A percentile compares a stretch with the other conserved stretches of the same genome.
Evolutionary conservation across 2,797 vertebrate genomes (phyloP).

Genomic region (Ambastaia sidthimunki): DNA sequence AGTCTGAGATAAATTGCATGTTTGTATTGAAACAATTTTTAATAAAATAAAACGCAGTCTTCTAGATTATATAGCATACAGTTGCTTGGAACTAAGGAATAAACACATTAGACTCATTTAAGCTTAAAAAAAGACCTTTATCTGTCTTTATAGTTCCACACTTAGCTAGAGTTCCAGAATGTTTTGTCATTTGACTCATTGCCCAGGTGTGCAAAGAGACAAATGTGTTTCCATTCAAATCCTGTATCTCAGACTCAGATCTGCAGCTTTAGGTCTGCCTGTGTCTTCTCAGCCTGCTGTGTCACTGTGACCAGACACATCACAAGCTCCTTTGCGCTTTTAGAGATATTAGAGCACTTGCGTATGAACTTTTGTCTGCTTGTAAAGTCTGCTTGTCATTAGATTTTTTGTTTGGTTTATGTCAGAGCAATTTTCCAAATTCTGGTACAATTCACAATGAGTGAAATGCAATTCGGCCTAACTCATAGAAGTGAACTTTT

Average conservation of each 20-base stretch:
- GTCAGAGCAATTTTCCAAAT: not conserved
- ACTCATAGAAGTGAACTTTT: not conserved
- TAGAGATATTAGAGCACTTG: slow-evolving; percentile 34
- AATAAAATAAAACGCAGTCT: slow-evolving; percentile 1
- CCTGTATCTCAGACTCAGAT: slow-evolving; percentile 37
- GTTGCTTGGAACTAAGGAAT: not conserved
- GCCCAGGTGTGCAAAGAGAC: not conserved
- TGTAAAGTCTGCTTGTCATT: not conserved
- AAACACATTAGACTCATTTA: not conserved
- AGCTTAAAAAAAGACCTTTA: not conserved
- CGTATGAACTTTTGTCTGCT: not conserved
- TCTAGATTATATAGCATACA: not conserved
- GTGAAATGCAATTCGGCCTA: not conserved
- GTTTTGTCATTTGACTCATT: slow-evolving; percentile 1
- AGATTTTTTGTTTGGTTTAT: not conserved
- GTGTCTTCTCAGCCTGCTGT: slow-evolving; percentile 38
- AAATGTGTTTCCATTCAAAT: slow-evolving; percentile 6
- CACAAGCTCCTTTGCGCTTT: slow-evolving; percentile 43
- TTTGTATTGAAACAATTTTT: slow-evolving; percentile 10
- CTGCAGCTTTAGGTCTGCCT: slow-evolving; percentile 33
- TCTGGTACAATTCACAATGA: too few species aligned
- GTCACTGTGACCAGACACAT: slow-evolving; percentile 52
- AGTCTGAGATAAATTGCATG: not conserved
- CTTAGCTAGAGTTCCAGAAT: slow-evolving; percentile 14
- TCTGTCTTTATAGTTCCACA: not conserved